phyloP scores from a whole-genome alignment of 2,888 invertebrate species.

The Deilephila porcellus region DNA sequence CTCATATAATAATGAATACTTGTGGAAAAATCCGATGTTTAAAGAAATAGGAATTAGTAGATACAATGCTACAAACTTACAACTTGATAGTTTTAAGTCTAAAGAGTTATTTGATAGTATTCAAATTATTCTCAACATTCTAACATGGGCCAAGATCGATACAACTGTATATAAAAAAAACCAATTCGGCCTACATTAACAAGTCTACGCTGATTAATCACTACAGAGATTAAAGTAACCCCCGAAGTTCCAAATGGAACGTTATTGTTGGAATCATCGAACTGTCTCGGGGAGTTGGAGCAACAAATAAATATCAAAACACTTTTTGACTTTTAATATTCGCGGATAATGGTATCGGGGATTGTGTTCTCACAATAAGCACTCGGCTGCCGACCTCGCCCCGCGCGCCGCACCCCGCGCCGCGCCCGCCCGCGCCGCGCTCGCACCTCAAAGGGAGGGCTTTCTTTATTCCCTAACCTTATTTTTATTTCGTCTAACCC shows the following conservation, averaged over 20 bases:
- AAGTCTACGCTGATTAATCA: neutral
- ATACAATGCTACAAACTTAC: too few species aligned
- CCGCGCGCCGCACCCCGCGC: neutral
- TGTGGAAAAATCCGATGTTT: too few species aligned
- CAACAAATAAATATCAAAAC: constrained; percentile 24
- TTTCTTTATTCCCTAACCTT: constrained; percentile 24
- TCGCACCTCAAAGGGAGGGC: constrained; percentile 24
- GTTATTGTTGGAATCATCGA: constrained; percentile 2
- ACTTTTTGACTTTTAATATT: constrained; percentile 27
- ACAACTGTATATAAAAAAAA: neutral
- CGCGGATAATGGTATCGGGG: constrained; percentile 24
- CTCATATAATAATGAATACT: too few species aligned
- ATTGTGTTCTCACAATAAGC: constrained; percentile 19
- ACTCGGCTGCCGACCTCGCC: neutral
- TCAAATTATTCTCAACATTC: too few species aligned
- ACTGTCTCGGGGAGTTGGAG: neutral
- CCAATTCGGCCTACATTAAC: neutral
- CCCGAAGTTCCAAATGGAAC: neutral
- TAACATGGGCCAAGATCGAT: neutral
- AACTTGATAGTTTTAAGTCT: too few species aligned
- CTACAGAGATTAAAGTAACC: neutral
- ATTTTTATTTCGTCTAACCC: constrained; percentile 33
- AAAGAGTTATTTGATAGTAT: too few species aligned
- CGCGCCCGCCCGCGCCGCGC: neutral
- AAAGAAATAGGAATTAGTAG: too few species aligned